Percentiles rank a stretch among this genome's conserved stretches.
Conservation (phyloP, 35 echinoderm and acorn worm genomes). For the Patiria miniata region DNA sequence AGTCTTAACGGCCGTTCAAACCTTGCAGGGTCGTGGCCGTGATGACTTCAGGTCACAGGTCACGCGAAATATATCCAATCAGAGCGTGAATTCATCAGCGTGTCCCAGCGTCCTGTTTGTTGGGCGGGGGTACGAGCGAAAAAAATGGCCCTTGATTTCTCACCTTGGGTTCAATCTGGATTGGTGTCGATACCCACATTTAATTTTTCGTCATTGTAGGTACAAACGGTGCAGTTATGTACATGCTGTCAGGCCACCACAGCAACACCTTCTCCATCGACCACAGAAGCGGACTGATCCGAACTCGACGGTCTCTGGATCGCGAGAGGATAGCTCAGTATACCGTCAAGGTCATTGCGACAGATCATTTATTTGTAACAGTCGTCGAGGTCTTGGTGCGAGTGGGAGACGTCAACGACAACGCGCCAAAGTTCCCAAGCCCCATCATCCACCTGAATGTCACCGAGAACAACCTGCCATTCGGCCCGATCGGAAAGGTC, state of each 20-base stretch:
- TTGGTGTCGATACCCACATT: too few relatives aligned
- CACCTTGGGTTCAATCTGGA: too few relatives aligned
- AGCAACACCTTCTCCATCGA: slow-evolving; percentile 34
- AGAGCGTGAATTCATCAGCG: too few relatives aligned
- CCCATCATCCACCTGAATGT: background rate
- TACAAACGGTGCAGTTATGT: slow-evolving; percentile 7
- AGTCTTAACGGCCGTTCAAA: too few relatives aligned
- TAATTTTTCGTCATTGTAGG: background rate
- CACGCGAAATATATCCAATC: too few relatives aligned
- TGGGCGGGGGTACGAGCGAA: too few relatives aligned
- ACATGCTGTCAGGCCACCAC: background rate
- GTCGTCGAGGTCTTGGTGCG: background rate
- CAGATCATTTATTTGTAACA: background rate
- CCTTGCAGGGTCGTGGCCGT: too few relatives aligned
- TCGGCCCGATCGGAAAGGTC: slow-evolving; percentile 23
- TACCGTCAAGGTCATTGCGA: slow-evolving; percentile 15
- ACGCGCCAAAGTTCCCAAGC: slow-evolving; percentile 28
- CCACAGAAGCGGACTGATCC: slow-evolving; percentile 34
- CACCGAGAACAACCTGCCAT: slow-evolving; percentile 1
- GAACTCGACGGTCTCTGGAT: slow-evolving; percentile 10
- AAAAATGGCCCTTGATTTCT: too few relatives aligned
- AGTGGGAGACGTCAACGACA: slow-evolving; percentile 42
- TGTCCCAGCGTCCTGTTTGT: too few relatives aligned
- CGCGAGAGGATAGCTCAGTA: slow-evolving; percentile 9
- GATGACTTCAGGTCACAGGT: too few relatives aligned